Conservation (phyloP, 1,140 invertebrate genomes). For the Meloidogyne chitwoodi region DNA sequence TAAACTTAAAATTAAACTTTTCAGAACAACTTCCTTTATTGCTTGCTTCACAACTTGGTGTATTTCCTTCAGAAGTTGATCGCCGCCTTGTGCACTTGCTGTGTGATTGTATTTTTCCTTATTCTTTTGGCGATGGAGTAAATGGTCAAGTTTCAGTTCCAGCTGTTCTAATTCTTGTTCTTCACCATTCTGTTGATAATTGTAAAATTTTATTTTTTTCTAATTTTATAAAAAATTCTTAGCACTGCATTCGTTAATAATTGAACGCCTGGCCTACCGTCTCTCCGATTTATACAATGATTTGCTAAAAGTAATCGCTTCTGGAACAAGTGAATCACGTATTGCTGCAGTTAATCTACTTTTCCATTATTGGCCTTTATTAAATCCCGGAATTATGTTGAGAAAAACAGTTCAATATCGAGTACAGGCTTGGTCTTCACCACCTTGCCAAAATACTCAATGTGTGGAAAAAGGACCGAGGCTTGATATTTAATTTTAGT, state of each 20-base stretch:
- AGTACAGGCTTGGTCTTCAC: slow-evolving; percentile 66
- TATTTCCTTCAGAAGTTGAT: slow-evolving; percentile 81
- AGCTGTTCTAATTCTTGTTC: slow-evolving; percentile 91
- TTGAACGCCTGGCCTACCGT: slow-evolving; percentile 40
- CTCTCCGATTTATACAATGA: slow-evolving; percentile 64
- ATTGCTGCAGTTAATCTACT: slow-evolving; percentile 88
- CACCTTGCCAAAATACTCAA: slow-evolving; percentile 43
- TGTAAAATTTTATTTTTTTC: slow-evolving; percentile 24
- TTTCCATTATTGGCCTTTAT: slow-evolving; percentile 98
- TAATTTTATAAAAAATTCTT: slow-evolving; percentile 8
- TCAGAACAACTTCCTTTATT: slow-evolving; percentile 84
- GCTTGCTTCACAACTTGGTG: slow-evolving; percentile 83
- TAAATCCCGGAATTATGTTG: slow-evolving; percentile 87
- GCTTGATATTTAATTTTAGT: slow-evolving; percentile 13
- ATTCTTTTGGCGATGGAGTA: slow-evolving; percentile 78
- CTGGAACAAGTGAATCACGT: slow-evolving; percentile 83
- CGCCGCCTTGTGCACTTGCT: slow-evolving; percentile 89
- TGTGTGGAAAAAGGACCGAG: slow-evolving; percentile 41
- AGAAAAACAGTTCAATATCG: slow-evolving; percentile 80
- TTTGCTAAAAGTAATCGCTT: slow-evolving; percentile 88
- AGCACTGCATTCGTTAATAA: slow-evolving; percentile 54
- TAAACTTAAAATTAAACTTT: not conserved
- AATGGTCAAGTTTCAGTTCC: slow-evolving; percentile 69
- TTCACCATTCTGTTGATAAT: slow-evolving; percentile 87
- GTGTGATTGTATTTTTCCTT: slow-evolving; percentile 91